Evolutionary conservation across 2,797 vertebrate genomes (phyloP), one percentile per base, ranked within the genome.

Genomic region (Pseudochromis fuscus): DNA sequence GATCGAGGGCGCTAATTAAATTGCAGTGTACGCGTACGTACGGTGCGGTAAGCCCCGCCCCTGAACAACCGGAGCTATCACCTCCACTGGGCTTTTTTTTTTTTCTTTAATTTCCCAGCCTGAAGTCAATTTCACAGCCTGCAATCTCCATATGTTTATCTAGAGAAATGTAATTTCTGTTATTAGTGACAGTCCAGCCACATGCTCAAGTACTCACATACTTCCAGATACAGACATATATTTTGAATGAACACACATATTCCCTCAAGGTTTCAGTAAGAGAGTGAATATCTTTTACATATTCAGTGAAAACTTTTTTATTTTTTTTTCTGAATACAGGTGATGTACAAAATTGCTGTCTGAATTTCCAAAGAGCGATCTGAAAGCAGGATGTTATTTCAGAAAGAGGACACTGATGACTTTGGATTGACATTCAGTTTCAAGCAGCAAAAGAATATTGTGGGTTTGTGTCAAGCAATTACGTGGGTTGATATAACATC

Each of bases 41-140:
- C 66, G 64, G 70, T 67, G 79, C 53, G 46, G 75, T 38, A 80
- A 31, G 55, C 79, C 77, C 77, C 77, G 35, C 79, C 83, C 79
- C 69, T 15, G 46, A 82, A 91, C 88, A 88, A 87, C 85, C 74
- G n/a, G 68, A 72, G 87, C 79, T 79, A 80, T 89, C 88, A 88
- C 87, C 85, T 92, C n/a, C 84, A 21, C 55, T 82, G 84, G 44
- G 69, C 16, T 62, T 72, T 46, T 50, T 57, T 63, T 44, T 69
- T 50, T 51, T 53, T 73, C 75, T 92, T 90, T 91, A 83, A 92
- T 92, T 93, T 91, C 88, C 89, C 89, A 90, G 87, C 81, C 90
- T 81, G 75, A 53, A 92, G 91, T 89, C 87, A 92, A 92, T 91
- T 93, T 93, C 92, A 93, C 91, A 93, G 91, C 82, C 84, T 50